A percentile compares a stretch with the other conserved stretches of the same genome.
Evolutionary conservation across 2,888 invertebrate genomes (phyloP).

Genomic region (Andrena minutula): DNA sequence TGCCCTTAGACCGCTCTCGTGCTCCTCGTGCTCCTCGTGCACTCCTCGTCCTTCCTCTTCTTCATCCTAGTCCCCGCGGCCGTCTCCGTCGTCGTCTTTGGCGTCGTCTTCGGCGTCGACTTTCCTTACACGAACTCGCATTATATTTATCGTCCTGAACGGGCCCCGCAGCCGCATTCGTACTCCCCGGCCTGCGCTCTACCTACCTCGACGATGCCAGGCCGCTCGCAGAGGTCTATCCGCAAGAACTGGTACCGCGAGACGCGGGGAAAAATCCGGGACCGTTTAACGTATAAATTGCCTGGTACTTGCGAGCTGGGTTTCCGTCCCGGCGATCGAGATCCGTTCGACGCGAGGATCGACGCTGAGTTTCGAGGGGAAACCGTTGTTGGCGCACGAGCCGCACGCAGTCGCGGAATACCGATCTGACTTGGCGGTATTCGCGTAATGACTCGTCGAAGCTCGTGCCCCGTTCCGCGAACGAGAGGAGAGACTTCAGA

Average conservation of each 20-base stretch:
- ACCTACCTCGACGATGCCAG: slow-evolving; percentile 36
- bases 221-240: slow-evolving; percentile 10
- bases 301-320: slow-evolving; percentile 1
- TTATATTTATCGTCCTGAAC: slow-evolving; percentile 56
- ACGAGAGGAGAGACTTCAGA: slow-evolving; percentile 54
- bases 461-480: slow-evolving; percentile 49
- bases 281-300: slow-evolving; percentile 60
- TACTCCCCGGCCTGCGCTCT: slow-evolving; percentile 7
- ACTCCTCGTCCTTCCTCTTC: slow-evolving; percentile 31
- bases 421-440: slow-evolving; percentile 46
- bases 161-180: slow-evolving; percentile 4
- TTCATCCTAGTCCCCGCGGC: slow-evolving; percentile 10
- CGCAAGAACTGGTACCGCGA: slow-evolving; percentile 56
- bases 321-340: neutral
- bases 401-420: neutral
- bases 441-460: slow-evolving; percentile 63
- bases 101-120: slow-evolving; percentile 31
- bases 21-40: slow-evolving; percentile 19
- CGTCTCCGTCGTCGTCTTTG: slow-evolving; percentile 15
- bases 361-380: neutral
- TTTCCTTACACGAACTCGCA: slow-evolving; percentile 50
- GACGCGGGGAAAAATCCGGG: slow-evolving; percentile 45
- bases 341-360: neutral
- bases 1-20: slow-evolving; percentile 46
- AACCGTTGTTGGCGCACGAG: neutral